phyloP scores from a whole-genome alignment of 2,888 invertebrate species.

The Watsonalla cultraria region DNA sequence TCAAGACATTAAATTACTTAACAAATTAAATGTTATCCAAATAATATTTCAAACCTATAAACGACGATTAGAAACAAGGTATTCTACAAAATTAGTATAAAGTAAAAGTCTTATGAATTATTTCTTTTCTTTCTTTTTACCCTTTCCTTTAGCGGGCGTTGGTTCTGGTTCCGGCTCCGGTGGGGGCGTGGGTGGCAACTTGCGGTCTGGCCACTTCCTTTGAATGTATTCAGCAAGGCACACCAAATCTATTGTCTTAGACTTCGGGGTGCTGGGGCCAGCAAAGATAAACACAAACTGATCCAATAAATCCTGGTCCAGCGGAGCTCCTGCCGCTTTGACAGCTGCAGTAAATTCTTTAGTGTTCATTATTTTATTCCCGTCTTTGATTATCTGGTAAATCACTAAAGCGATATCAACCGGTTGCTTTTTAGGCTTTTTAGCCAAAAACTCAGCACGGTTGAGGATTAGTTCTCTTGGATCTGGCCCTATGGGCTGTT shows the following conservation, averaged over 20 bases:
- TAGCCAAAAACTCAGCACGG: conserved; percentile 41
- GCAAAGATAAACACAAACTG: conserved; percentile 38
- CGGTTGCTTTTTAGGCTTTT: conserved; percentile 33
- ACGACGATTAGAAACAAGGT: background rate
- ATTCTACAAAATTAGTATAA: background rate
- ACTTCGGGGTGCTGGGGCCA: conserved; percentile 33
- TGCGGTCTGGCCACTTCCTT: conserved; percentile 54
- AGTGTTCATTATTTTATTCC: conserved; percentile 20
- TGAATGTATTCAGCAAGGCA: conserved; percentile 40
- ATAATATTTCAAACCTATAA: background rate
- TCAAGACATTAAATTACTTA: background rate
- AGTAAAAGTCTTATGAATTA: background rate
- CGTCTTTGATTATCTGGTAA: conserved; percentile 38
- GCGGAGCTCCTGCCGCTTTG: conserved; percentile 17
- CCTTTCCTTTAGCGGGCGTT: background rate
- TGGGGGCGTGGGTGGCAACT: conserved; percentile 47
- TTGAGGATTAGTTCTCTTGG: conserved; percentile 45
- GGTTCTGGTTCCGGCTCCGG: conserved; percentile 33
- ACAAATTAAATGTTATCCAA: background rate
- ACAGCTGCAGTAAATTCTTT: conserved; percentile 34
- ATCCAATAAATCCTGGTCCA: conserved; percentile 41
- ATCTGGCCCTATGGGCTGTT: conserved; percentile 29
- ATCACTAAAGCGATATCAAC: conserved; percentile 43
- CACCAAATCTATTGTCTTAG: conserved; percentile 37
- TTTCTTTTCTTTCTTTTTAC: background rate